A percentile compares a stretch with the other conserved stretches of the same genome.
phyloP scores from a whole-genome alignment of 2,113 vertebrate genomes.

The Rhinolophus ferrumequinum region DNA sequence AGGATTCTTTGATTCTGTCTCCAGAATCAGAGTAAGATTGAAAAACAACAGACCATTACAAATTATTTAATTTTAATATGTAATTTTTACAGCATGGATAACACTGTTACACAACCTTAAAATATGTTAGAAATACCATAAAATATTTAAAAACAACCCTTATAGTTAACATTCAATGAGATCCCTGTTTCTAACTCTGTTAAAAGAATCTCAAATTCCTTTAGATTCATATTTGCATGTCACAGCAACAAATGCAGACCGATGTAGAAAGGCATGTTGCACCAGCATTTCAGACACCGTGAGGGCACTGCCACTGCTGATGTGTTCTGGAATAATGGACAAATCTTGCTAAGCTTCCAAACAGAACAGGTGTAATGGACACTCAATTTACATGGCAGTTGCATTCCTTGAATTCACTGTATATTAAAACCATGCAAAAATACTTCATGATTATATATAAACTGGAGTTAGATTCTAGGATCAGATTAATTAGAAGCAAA shows the following conservation, averaged over 20 bases:
- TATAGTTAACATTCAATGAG: slow-evolving; percentile 25
- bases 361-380: neutral
- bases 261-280: neutral
- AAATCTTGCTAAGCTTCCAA: slow-evolving; percentile 21
- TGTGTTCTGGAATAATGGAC: neutral
- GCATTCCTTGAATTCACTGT: neutral
- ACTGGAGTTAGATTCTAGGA: neutral
- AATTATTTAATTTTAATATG: neutral
- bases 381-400: neutral
- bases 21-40: slow-evolving; percentile 1
- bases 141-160: neutral
- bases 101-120: neutral
- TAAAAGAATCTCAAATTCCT: neutral
- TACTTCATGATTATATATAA: neutral
- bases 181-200: slow-evolving; percentile 18
- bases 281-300: neutral
- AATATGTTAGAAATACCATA: neutral
- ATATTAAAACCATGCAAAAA: neutral
- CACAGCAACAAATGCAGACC: neutral
- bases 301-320: neutral
- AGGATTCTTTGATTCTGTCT: neutral
- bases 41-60: slow-evolving; percentile 18
- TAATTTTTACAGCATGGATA: neutral
- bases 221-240: neutral
- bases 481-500: neutral